Evolutionary conservation across 2,888 invertebrate species (phyloP).

Genomic region (Diarsia rubi): DNA sequence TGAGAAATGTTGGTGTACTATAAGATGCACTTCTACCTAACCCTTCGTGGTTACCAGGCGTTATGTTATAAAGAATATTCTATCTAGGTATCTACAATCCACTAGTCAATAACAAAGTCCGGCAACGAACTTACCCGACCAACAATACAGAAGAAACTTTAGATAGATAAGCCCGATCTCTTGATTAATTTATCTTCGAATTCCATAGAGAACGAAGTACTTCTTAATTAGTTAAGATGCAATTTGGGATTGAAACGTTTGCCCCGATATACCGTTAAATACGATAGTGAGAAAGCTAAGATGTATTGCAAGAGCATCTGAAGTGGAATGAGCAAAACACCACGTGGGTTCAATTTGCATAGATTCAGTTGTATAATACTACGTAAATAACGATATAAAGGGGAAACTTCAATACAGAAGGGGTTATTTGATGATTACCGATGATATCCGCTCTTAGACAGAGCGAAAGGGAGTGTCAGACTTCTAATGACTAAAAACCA

Average conservation of each 20-base stretch:
- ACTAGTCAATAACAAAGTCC: background rate
- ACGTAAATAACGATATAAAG: no score
- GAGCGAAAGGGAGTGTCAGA: no score
- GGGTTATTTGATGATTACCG: no score
- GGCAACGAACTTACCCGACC: background rate
- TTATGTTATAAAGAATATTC: background rate
- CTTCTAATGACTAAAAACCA: no score
- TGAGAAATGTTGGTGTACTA: no score
- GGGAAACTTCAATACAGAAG: no score
- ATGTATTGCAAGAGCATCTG: slow-evolving; percentile 2
- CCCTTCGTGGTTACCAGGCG: no score
- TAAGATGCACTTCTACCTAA: no score
- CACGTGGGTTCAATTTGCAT: background rate
- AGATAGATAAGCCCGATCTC: slow-evolving; percentile 18
- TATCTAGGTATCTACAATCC: background rate
- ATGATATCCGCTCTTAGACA: no score
- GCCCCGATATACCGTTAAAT: background rate
- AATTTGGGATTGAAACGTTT: slow-evolving; percentile 39
- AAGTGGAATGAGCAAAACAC: background rate
- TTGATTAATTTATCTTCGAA: slow-evolving; percentile 42
- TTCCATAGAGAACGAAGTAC: slow-evolving; percentile 26
- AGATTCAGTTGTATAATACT: no score
- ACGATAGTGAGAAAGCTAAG: background rate
- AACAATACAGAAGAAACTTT: slow-evolving; percentile 7
- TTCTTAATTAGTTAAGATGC: slow-evolving; percentile 45